phyloP scores from a whole-genome alignment of 1,140 invertebrate species.

The Neelides sp. region DNA sequence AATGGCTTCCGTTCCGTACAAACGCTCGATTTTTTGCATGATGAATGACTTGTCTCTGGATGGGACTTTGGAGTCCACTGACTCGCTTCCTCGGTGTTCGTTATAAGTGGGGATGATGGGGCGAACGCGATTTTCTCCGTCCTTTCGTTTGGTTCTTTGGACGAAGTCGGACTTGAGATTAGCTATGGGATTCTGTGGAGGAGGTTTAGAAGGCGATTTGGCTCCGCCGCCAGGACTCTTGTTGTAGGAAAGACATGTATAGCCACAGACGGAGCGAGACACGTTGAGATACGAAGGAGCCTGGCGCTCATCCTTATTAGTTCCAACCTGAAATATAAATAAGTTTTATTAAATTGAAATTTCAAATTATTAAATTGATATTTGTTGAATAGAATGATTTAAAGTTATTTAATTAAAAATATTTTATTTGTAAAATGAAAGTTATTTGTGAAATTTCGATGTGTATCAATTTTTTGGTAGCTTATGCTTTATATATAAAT shows the following conservation, averaged over 20 bases:
- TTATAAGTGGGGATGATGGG: neutral
- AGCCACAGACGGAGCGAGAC: conserved; percentile 78
- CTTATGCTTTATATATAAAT: too few species aligned
- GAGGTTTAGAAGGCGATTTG: neutral
- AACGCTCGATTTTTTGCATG: conserved; percentile 68
- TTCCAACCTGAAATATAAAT: neutral
- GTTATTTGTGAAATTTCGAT: too few species aligned
- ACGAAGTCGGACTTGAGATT: too few species aligned
- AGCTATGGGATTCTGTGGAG: conserved; percentile 2
- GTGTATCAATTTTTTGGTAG: too few species aligned
- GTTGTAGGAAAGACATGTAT: conserved; percentile 46
- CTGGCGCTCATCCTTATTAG: conserved; percentile 4
- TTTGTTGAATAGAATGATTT: too few species aligned
- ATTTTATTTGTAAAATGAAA: too few species aligned
- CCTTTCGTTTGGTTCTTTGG: too few species aligned
- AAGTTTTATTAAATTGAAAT: neutral
- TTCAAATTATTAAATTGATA: neutral
- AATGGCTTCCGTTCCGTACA: conserved; percentile 70
- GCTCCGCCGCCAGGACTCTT: conserved; percentile 9
- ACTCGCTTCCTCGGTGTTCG: neutral
- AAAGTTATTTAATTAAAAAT: too few species aligned
- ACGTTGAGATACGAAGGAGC: conserved; percentile 68
- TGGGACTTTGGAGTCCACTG: neutral
- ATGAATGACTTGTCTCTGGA: conserved; percentile 54
- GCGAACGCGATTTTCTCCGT: too few species aligned